Evolutionary conservation across 2,888 invertebrate genomes (phyloP).

Genomic region (Cheilosia vulpina): DNA sequence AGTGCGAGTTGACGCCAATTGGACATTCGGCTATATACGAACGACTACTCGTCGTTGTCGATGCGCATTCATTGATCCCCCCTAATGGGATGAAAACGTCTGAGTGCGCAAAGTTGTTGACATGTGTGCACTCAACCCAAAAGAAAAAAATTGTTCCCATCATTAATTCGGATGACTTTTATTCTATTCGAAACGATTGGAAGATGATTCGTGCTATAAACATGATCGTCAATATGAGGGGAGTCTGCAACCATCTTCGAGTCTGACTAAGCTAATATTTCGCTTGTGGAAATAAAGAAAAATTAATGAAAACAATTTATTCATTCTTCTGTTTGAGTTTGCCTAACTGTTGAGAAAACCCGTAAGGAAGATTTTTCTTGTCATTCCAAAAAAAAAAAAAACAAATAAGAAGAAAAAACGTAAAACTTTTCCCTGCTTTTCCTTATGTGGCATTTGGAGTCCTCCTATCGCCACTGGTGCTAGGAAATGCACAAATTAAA

Average conservation of each 20-base stretch:
- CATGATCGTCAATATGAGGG: constrained; percentile 4
- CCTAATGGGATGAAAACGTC: constrained; percentile 46
- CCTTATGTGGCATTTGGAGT: constrained; percentile 1
- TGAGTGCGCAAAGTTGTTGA: constrained; percentile 44
- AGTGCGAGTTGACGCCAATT: constrained; percentile 28
- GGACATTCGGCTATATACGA: constrained; percentile 13
- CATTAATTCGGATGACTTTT: constrained; percentile 28
- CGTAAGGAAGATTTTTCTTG: constrained; percentile 43
- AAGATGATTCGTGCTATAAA: constrained; percentile 38
- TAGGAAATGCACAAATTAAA: constrained; percentile 50
- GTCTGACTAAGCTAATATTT: constrained; percentile 12
- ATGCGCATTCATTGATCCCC: constrained; percentile 47
- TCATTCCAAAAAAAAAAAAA: constrained; percentile 15
- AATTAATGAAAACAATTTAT: constrained; percentile 42
- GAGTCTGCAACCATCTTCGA: background rate
- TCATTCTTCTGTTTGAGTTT: constrained; percentile 39
- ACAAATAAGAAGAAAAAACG: too few species aligned
- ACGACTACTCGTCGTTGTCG: constrained; percentile 18
- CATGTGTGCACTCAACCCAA: constrained; percentile 15
- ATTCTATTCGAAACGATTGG: constrained; percentile 42
- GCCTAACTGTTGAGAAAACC: constrained; percentile 24
- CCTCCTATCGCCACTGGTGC: constrained; percentile 30
- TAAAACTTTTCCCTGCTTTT: background rate
- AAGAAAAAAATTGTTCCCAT: constrained; percentile 28
- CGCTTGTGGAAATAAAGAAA: background rate